These are phyloP conservation scores for Pseudotriccus pelzelni DNA, from an alignment of 2,797 vertebrate genomes.

Conservation along the genomic window DNA sequence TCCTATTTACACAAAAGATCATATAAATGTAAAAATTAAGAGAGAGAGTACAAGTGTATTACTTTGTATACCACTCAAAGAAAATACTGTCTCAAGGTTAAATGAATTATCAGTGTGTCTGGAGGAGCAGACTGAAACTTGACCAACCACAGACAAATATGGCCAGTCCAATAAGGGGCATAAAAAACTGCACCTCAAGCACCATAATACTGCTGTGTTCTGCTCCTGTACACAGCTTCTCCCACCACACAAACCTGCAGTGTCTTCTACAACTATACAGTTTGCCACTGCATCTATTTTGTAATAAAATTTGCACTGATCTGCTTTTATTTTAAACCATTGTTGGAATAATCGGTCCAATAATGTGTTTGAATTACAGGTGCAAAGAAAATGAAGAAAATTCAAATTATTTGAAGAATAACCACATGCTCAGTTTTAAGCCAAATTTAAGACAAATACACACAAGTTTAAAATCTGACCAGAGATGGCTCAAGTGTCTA, in stretches of 20 bases:
- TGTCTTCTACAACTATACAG: neutral
- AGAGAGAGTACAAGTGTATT: fast-evolving
- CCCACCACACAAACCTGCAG: no score
- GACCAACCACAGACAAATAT: neutral
- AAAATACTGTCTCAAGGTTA: neutral
- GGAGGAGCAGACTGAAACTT: neutral
- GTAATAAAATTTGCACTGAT: neutral
- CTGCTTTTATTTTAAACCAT: neutral
- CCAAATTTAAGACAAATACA: neutral
- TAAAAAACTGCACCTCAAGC: neutral
- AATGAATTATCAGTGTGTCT: neutral
- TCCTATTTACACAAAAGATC: neutral
- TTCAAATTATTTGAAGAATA: neutral
- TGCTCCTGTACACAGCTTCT: neutral
- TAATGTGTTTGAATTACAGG: fast-evolving
- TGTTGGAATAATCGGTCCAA: neutral
- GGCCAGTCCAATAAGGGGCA: fast-evolving
- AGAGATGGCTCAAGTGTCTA: neutral
- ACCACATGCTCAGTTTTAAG: neutral
- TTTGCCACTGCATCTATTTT: neutral
- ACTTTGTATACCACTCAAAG: neutral
- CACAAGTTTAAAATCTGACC: neutral
- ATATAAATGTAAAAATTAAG: neutral
- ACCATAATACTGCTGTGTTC: fast-evolving
- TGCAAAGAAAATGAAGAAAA: neutral